Percentiles rank a stretch among this genome's conserved stretches.
Conservation (phyloP, 2,888 invertebrate species). For the Plebejus melissa region DNA sequence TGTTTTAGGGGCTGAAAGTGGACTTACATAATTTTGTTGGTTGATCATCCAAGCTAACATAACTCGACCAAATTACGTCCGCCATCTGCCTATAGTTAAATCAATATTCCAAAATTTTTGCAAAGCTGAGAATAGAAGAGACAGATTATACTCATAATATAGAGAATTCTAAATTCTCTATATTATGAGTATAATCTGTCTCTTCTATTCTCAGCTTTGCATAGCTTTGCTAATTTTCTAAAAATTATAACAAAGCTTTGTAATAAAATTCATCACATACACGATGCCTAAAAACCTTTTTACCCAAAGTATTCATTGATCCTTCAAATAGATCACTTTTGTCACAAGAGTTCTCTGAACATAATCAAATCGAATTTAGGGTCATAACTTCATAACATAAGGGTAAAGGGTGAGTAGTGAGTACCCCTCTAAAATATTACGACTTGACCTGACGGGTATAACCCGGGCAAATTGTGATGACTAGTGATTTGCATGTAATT, state of each 20-base stretch:
- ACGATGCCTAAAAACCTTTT: background rate
- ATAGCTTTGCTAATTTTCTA: no score
- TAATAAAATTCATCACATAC: background rate
- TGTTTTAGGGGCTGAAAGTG: no score
- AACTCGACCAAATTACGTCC: no score
- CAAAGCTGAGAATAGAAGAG: background rate
- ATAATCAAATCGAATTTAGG: conserved; percentile 2
- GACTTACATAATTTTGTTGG: no score
- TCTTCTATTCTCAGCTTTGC: background rate
- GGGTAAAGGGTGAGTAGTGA: background rate
- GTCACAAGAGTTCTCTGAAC: background rate
- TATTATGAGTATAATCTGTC: background rate
- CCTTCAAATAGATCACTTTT: background rate
- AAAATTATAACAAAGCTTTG: background rate
- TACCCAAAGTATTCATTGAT: background rate
- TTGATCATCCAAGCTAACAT: no score
- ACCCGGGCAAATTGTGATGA: conserved; percentile 36
- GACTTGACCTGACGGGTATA: conserved; percentile 8
- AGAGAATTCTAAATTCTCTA: background rate
- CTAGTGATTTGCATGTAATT: conserved; percentile 47
- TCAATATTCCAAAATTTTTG: no score
- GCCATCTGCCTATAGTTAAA: no score
- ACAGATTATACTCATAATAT: background rate
- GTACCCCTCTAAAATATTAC: conserved; percentile 21
- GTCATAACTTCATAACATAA: background rate